Percentiles rank a stretch among this genome's conserved stretches.
phyloP scores from a whole-genome alignment of 2,797 vertebrate species.

The Linurgus olivaceus region DNA sequence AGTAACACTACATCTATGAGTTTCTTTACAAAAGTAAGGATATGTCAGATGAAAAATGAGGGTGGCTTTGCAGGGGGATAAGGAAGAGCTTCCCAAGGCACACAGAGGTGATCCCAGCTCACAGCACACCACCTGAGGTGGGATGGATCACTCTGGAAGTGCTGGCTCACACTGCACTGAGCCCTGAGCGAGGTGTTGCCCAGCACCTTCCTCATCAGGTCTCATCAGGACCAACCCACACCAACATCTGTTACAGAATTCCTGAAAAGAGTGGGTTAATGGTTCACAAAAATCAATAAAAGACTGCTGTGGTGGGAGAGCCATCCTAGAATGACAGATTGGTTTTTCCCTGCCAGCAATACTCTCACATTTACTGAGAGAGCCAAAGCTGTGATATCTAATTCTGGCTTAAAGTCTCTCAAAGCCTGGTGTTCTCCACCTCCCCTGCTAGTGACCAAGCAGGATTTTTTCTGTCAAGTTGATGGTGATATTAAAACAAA shows the following conservation, averaged over 20 bases:
- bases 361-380: neutral
- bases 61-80: neutral
- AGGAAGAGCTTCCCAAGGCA: neutral
- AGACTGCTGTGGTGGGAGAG: neutral
- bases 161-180: neutral
- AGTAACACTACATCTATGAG: neutral
- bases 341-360: neutral
- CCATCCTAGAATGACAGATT: neutral
- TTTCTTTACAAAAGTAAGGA: slow-evolving; percentile 7
- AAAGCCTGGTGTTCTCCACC: neutral
- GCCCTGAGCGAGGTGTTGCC: too few relatives aligned
- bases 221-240: neutral
- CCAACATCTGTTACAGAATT: neutral
- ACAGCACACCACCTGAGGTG: accelerated
- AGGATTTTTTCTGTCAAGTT: neutral
- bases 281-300: slow-evolving; percentile 5
- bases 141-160: neutral
- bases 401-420: neutral
- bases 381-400: neutral
- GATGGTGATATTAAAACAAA: neutral
- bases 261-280: slow-evolving; percentile 45
- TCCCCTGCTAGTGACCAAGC: neutral
- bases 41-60: neutral
- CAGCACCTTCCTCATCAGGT: accelerated
- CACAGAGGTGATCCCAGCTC: neutral